Base-by-base conservation (phyloP, 2,888 invertebrate species). In the Nomada flava region DNA sequence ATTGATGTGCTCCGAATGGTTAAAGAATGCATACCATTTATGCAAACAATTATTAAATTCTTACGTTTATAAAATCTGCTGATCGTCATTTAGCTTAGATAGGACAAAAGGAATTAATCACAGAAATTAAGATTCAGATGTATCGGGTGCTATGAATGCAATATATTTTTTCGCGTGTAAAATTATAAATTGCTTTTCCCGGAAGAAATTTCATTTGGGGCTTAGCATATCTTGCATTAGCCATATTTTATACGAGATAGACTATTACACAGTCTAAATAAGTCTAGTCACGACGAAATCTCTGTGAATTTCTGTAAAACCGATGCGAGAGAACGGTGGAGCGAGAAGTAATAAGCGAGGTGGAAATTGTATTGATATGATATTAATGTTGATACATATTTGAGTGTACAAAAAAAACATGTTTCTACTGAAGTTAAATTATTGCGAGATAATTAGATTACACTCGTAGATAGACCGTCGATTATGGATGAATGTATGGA, bases 381-480 rank as follows among this genome's bases (percentile, higher is more conserved):
- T 75, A 68, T 79, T 78, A 83, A 55, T 73, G 70, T 78, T 78
- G 69, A 77, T 74, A 71, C 60, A 73, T 73, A 65, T 70, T 77
- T 83, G 70, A 55, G 65, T 83, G 83, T 83, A 83, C 83, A 83
- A 83, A 75, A 75, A 83, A 75, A 82, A 77, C 23, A 57, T 74
- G 78, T 83, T 83, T 83, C 65, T 82, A 82, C 77, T 26, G 60
- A 78, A 73, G 69, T 82, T 77, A 70, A 82, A 70, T 72, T 53
- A 82, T 70, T 76, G 65, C 67, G n/a, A 82, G 26, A 36, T 82
- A 60, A 76, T 72, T 76, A 76, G 64, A 20, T 76, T 64, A 76
- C 57, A 60, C 72, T 47, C 63, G 55, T 73, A 82, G 68, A 82
- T 82, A 83, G 82, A 77, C n/a, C 13, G n/a, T 57, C 44, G 55